Conservation (phyloP, 2,797 vertebrate genomes). For the Gallinago solitaria region DNA sequence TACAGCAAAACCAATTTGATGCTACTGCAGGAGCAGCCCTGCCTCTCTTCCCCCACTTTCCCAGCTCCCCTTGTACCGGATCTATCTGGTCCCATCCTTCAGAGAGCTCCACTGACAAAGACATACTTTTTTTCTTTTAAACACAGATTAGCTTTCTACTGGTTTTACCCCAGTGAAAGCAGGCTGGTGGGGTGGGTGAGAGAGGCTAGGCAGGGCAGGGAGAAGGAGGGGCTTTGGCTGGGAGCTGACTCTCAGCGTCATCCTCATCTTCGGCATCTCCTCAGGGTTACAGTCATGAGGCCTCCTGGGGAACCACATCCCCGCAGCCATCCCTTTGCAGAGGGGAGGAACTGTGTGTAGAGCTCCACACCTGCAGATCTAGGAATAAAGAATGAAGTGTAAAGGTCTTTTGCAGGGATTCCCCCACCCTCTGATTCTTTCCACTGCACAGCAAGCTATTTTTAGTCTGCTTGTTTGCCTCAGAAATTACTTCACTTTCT, state of each 20-base stretch:
- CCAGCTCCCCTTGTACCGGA: background rate
- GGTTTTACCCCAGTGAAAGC: background rate
- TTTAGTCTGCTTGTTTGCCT: slow-evolving; percentile 25
- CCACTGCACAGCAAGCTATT: background rate
- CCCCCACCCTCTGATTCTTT: slow-evolving; percentile 1
- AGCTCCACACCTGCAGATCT: background rate
- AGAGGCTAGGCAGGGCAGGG: background rate
- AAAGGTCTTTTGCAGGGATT: slow-evolving; percentile 34
- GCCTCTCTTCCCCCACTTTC: background rate
- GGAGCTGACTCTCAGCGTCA: background rate
- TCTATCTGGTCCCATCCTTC: background rate
- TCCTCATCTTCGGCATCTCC: background rate
- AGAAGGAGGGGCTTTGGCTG: background rate
- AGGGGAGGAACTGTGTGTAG: background rate
- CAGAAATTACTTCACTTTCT: slow-evolving; percentile 40
- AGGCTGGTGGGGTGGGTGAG: background rate
- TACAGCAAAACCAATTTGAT: background rate
- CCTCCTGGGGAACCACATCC: accelerated
- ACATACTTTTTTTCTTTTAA: background rate
- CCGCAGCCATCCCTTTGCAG: background rate
- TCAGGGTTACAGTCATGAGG: background rate
- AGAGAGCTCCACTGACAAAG: background rate
- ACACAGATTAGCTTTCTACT: background rate
- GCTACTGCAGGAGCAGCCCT: background rate
- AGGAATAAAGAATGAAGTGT: background rate